These are phyloP conservation scores for Brienomyrus brachyistius DNA, from an alignment of 2,113 vertebrate species.

Conservation along the genomic window DNA sequence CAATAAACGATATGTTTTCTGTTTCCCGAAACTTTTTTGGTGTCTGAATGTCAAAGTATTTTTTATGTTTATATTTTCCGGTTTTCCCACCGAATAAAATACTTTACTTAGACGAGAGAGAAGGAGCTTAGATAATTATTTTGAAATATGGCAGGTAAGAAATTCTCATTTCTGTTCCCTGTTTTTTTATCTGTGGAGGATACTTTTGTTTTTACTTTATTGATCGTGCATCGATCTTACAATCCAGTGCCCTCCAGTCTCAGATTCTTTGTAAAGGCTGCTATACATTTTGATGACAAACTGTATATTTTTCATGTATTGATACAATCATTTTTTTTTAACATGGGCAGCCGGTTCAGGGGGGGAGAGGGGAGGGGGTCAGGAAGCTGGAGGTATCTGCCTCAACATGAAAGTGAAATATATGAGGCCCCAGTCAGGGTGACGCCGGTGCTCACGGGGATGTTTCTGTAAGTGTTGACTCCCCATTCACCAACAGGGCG, in stretches of 20 bases:
- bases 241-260: not conserved
- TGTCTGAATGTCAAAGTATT: not conserved
- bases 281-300: not conserved
- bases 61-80: not conserved
- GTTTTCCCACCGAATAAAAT: constrained; percentile 30
- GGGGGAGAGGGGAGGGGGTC: not conserved
- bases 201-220: not conserved
- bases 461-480: not conserved
- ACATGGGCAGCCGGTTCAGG: not conserved
- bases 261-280: not conserved
- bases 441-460: not conserved
- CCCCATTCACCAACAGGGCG: not conserved
- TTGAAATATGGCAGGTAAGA: constrained; percentile 8
- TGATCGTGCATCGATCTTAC: not conserved
- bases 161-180: not conserved
- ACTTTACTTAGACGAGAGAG: constrained; percentile 35
- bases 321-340: not conserved
- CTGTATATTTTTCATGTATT: not conserved
- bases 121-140: not conserved
- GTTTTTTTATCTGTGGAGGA: not conserved
- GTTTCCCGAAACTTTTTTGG: constrained; percentile 29
- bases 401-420: not conserved
- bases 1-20: constrained; percentile 14
- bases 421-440: not conserved
- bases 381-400: not conserved